Percentiles rank a stretch among this genome's conserved stretches.
phyloP scores from a whole-genome alignment of 2,797 vertebrate genomes.

The Sylvia borin region DNA sequence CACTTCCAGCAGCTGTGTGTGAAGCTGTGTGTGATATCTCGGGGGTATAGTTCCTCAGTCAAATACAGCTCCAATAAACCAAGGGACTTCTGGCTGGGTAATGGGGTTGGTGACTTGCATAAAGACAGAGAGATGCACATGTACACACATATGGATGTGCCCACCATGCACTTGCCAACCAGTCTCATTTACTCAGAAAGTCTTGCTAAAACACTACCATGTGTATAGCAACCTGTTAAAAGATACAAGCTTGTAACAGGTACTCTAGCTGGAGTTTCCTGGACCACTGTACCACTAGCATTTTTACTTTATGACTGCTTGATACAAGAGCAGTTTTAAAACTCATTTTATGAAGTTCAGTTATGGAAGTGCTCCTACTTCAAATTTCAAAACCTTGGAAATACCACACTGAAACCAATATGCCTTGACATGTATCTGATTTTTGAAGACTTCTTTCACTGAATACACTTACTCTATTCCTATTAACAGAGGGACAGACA shows the following conservation, averaged over 20 bases:
- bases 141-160: no score
- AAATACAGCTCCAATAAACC: not conserved
- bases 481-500: not conserved
- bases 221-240: not conserved
- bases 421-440: accelerated
- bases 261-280: not conserved
- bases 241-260: not conserved
- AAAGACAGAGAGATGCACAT: not conserved
- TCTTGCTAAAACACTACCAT: not conserved
- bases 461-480: not conserved
- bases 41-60: not conserved
- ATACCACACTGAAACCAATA: not conserved
- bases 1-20: not conserved
- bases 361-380: not conserved
- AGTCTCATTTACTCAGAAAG: not conserved
- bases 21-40: not conserved
- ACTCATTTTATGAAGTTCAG: not conserved
- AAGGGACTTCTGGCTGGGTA: not conserved
- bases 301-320: not conserved
- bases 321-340: not conserved
- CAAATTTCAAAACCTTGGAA: not conserved
- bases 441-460: not conserved
- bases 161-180: not conserved
- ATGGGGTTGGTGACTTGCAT: not conserved
- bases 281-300: not conserved